These are phyloP conservation scores for Machimus atricapillus DNA, from an alignment of 2,888 invertebrate genomes.

Conservation along the genomic window DNA sequence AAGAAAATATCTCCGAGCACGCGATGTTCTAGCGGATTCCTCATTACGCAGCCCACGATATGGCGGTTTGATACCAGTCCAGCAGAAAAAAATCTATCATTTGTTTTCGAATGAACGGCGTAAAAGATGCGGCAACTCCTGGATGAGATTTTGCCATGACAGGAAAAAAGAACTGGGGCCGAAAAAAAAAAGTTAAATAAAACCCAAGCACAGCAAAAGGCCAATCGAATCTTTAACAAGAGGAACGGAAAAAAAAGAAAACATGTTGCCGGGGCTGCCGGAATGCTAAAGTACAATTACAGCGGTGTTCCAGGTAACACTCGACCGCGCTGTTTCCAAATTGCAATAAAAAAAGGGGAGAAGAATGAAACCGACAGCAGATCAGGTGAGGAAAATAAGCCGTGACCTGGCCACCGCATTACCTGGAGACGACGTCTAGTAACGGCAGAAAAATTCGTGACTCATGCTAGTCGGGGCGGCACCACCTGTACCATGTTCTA, in stretches of 20 bases:
- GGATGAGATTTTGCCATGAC: neutral
- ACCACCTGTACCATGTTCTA: neutral
- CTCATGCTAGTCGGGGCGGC: neutral
- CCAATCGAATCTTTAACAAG: neutral
- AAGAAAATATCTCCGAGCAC: neutral
- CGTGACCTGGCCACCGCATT: neutral
- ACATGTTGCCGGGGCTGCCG: neutral
- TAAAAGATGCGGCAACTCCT: neutral
- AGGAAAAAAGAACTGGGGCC: neutral
- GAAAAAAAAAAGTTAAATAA: neutral
- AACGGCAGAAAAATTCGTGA: neutral
- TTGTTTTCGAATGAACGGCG: neutral
- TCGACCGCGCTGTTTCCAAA: neutral
- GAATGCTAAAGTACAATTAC: neutral
- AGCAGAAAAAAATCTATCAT: neutral
- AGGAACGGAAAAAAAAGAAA: neutral
- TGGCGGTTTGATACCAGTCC: neutral
- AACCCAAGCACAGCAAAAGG: neutral
- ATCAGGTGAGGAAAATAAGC: neutral
- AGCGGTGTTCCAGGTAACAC: neutral
- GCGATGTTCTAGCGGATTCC: slow-evolving; percentile 6
- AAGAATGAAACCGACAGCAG: neutral
- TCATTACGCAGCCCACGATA: neutral
- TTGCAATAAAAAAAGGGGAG: neutral
- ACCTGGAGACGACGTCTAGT: neutral